Evolutionary conservation across 2,888 invertebrate species (phyloP).

Genomic region (Microctonus aethiopoides): DNA sequence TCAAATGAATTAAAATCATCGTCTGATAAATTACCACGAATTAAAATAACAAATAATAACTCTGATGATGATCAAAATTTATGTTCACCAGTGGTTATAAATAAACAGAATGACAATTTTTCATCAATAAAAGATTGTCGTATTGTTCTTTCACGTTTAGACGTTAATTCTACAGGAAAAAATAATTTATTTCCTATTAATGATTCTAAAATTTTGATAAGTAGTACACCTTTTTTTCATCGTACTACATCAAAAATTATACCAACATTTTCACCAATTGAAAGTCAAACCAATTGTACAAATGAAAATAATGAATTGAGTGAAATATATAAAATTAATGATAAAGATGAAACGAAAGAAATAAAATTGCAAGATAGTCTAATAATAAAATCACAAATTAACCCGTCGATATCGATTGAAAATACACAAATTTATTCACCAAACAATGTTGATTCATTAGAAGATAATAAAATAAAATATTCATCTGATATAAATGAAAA

Average conservation of each 20-base stretch:
- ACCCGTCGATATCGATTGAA: neutral
- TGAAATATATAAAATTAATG: neutral
- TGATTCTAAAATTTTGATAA: conserved; percentile 32
- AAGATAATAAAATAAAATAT: neutral
- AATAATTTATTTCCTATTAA: neutral
- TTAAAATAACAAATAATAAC: neutral
- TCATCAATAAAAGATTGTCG: neutral
- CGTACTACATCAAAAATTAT: neutral
- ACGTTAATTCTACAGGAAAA: conserved; percentile 20
- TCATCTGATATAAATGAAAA: neutral
- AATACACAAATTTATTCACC: neutral
- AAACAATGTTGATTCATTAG: neutral
- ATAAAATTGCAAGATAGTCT: conserved; percentile 1
- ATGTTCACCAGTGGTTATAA: too few species aligned
- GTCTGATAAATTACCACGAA: conserved; percentile 4
- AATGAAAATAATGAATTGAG: neutral
- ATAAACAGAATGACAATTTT: neutral
- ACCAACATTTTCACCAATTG: conserved; percentile 46
- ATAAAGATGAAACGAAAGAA: neutral
- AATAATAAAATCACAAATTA: neutral
- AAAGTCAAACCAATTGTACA: neutral
- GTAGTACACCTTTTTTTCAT: conserved; percentile 47
- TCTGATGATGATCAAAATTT: neutral
- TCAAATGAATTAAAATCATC: neutral
- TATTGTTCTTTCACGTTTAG: neutral